Conservation (phyloP, 2,797 vertebrate genomes). For the Furcifer pardalis region DNA sequence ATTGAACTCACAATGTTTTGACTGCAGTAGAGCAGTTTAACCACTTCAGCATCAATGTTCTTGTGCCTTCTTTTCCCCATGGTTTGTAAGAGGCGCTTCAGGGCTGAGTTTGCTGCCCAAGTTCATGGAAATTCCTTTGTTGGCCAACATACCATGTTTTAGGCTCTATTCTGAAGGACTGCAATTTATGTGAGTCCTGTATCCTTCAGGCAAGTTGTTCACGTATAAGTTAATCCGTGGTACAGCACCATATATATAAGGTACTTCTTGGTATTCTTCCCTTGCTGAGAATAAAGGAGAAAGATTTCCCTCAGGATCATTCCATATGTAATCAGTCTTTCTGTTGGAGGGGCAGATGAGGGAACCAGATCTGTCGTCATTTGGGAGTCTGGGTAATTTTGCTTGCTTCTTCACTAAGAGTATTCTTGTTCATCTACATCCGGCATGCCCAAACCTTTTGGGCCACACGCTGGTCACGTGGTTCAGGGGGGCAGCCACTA, state of each 20-base stretch:
- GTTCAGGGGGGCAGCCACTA: no score
- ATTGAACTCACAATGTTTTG: no score
- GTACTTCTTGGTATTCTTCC: not conserved
- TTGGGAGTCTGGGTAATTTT: not conserved
- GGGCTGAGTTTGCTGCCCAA: not conserved
- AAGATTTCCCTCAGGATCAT: not conserved
- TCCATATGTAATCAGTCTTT: not conserved
- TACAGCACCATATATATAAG: not conserved
- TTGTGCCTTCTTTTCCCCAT: not conserved
- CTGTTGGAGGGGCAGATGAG: not conserved
- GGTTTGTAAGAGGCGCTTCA: not conserved
- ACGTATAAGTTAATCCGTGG: not conserved
- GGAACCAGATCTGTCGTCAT: not conserved
- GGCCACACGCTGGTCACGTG: no score
- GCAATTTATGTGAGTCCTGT: not conserved
- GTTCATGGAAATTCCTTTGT: not conserved
- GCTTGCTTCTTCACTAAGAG: not conserved
- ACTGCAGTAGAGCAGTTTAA: no score
- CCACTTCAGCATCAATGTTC: no score
- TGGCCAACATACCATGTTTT: not conserved
- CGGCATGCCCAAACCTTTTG: not conserved
- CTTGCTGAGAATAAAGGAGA: not conserved
- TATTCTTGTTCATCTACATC: not conserved
- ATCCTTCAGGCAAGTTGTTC: not conserved
- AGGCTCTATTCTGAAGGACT: not conserved